Percentiles rank a stretch among this genome's conserved stretches.
Conservation (phyloP, 1,140 invertebrate genomes). For the Acromyrmex echinatior region DNA sequence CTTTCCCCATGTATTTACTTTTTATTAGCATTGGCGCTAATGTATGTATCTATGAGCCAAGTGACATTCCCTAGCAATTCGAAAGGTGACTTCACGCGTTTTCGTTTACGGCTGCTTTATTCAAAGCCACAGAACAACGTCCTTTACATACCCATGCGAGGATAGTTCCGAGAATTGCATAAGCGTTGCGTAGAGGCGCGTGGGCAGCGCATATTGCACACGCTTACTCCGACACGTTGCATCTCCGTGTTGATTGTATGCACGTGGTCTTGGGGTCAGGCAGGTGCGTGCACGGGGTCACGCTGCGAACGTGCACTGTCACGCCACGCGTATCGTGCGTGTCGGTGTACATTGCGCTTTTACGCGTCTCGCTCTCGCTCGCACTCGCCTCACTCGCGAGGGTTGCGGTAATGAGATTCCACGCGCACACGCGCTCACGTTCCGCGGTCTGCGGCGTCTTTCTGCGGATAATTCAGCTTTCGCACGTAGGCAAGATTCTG, state of each 20-base stretch:
- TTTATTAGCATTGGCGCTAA: neutral
- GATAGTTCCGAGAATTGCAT: conserved; percentile 75
- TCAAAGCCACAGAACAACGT: conserved; percentile 31
- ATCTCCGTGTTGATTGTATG: conserved; percentile 27
- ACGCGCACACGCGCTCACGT: conserved; percentile 60
- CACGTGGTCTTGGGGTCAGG: conserved; percentile 79
- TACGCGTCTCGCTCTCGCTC: conserved; percentile 54
- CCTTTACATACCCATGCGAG: conserved; percentile 56
- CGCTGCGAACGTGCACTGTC: conserved; percentile 76
- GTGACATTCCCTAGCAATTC: conserved; percentile 25
- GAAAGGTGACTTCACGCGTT: conserved; percentile 50
- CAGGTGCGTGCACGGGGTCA: conserved; percentile 82
- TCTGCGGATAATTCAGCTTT: conserved; percentile 36
- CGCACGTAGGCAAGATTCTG: conserved; percentile 11
- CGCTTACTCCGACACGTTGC: conserved; percentile 4
- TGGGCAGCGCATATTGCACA: conserved; percentile 75
- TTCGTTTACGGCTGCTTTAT: conserved; percentile 54
- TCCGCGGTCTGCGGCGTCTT: conserved; percentile 18
- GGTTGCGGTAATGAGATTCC: conserved; percentile 74
- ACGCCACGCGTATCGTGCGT: conserved; percentile 68
- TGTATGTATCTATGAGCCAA: conserved; percentile 5
- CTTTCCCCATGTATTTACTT: neutral
- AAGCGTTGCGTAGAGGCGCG: conserved; percentile 75
- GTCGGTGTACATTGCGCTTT: conserved; percentile 74
- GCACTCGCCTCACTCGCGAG: conserved; percentile 49